Evolutionary conservation across 2,113 vertebrate genomes (phyloP).

Genomic region (Lipophrys pholis): DNA sequence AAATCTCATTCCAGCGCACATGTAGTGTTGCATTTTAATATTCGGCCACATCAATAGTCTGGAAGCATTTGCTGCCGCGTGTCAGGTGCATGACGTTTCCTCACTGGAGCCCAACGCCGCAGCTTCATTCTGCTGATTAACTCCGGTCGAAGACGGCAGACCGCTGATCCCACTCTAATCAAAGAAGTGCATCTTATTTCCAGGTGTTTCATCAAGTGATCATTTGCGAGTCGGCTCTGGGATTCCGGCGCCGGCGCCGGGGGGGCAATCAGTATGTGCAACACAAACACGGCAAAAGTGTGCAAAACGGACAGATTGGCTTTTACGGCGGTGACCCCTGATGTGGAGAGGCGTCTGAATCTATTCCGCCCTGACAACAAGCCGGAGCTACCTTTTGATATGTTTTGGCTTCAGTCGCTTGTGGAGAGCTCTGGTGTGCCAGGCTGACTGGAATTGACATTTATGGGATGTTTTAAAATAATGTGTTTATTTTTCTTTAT

Average conservation of each 20-base stretch:
- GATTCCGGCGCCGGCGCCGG: not conserved
- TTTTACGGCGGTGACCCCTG: not conserved
- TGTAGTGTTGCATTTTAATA: constrained; percentile 5
- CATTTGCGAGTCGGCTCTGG: not conserved
- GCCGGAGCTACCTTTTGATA: not conserved
- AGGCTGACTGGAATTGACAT: not conserved
- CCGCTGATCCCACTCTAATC: not conserved
- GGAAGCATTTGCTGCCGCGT: not conserved
- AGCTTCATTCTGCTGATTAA: constrained; percentile 14
- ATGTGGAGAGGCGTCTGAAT: not conserved
- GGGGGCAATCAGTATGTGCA: not conserved
- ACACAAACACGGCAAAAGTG: not conserved
- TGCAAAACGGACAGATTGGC: not conserved
- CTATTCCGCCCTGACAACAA: not conserved
- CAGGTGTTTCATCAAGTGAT: not conserved
- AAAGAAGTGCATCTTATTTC: not conserved
- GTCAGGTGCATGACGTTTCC: not conserved
- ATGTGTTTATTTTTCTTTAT: too few species aligned
- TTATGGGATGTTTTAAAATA: not conserved
- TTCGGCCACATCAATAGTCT: not conserved
- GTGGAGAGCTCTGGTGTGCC: too few species aligned
- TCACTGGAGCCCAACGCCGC: not conserved
- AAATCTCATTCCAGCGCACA: constrained; percentile 14
- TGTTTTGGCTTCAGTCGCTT: not conserved
- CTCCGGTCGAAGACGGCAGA: not conserved